Conservation (phyloP, 2,888 invertebrate genomes). For the Acheta domesticus region DNA sequence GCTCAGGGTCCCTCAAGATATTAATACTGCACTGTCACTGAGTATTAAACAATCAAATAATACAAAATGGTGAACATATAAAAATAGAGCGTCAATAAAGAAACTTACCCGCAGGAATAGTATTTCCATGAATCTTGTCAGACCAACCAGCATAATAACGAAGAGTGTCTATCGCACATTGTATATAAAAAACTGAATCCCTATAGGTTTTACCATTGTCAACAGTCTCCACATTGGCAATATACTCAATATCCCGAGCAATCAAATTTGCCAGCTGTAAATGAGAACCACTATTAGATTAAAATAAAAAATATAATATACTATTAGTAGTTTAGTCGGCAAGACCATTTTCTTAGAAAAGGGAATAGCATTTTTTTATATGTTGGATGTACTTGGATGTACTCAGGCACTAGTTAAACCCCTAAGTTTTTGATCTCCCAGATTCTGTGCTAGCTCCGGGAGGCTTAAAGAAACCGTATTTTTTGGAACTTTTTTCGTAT, state of each 20-base stretch:
- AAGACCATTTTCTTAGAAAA: neutral
- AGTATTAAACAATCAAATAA: too few species aligned
- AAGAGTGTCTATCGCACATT: constrained; percentile 31
- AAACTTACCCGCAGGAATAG: constrained; percentile 65
- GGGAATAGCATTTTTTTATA: too few species aligned
- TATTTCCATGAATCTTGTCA: constrained; percentile 82
- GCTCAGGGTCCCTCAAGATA: too few species aligned
- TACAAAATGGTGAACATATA: neutral
- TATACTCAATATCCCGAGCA: constrained; percentile 71
- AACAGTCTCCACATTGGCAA: constrained; percentile 86
- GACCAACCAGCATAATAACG: constrained; percentile 81
- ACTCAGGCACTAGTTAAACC: too few species aligned
- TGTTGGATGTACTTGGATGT: too few species aligned
- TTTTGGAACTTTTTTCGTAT: too few species aligned
- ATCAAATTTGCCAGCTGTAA: constrained; percentile 70
- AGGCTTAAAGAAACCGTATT: too few species aligned
- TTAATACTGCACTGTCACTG: too few species aligned
- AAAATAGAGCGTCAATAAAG: neutral
- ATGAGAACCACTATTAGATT: too few species aligned
- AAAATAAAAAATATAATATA: too few species aligned
- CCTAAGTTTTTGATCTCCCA: too few species aligned
- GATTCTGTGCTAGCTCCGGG: too few species aligned
- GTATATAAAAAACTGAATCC: constrained; percentile 33
- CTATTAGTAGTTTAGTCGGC: neutral
- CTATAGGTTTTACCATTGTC: constrained; percentile 91